A percentile compares a stretch with the other conserved stretches of the same genome.
phyloP scores from a whole-genome alignment of 2,888 invertebrate genomes.

The Julus scandinavius region DNA sequence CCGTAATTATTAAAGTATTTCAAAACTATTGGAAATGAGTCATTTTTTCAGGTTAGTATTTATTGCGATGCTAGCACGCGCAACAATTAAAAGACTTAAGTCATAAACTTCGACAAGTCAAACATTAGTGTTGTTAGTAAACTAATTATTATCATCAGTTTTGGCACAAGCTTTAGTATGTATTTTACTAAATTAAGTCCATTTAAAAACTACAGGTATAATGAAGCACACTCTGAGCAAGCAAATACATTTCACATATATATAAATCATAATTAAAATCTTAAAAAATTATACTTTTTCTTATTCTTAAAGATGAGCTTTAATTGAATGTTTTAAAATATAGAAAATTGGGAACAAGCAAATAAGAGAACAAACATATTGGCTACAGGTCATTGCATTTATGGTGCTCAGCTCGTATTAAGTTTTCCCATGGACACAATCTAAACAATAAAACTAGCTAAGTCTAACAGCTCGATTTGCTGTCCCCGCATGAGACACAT shows the following conservation, averaged over 20 bases:
- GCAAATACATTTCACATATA: conserved; percentile 35
- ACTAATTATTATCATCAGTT: background rate
- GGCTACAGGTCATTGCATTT: background rate
- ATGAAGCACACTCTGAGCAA: background rate
- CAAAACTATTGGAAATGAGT: background rate
- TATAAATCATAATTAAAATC: conserved; percentile 39
- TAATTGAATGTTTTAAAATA: background rate
- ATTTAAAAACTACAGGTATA: conserved; percentile 23
- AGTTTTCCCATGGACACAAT: background rate
- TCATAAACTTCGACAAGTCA: background rate
- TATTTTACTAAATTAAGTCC: conserved; percentile 3
- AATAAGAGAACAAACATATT: background rate
- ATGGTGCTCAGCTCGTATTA: background rate
- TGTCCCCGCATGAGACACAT: background rate
- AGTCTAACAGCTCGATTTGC: background rate
- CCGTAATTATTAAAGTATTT: too few species aligned
- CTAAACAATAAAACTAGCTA: background rate
- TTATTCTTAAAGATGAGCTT: background rate
- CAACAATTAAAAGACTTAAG: conserved; percentile 19
- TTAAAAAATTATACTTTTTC: background rate
- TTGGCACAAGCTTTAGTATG: conserved; percentile 11
- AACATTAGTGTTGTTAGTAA: conserved; percentile 31
- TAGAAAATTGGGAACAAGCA: background rate
- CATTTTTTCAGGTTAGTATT: background rate
- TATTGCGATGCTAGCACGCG: conserved; percentile 8